Conservation (phyloP, 2,888 invertebrate species). For the Polymixis flavicincta region DNA sequence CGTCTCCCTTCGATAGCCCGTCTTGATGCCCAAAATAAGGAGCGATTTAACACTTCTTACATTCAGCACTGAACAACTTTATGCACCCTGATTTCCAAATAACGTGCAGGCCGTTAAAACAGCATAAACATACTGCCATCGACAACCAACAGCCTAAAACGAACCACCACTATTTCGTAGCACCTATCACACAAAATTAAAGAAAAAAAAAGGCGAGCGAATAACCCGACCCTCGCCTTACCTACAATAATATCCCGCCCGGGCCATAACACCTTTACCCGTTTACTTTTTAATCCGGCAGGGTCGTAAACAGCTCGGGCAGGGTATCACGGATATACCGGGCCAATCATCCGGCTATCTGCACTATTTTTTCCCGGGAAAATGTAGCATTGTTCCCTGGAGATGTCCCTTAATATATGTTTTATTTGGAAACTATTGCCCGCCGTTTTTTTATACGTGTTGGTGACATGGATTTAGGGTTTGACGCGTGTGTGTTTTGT, state of each 20-base stretch:
- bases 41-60: neutral
- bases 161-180: constrained; percentile 8
- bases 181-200: constrained; percentile 50
- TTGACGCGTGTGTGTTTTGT: constrained; percentile 24
- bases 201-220: constrained; percentile 43
- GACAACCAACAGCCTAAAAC: constrained; percentile 22
- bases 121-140: constrained; percentile 36
- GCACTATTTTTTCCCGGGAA: constrained; percentile 86
- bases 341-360: constrained; percentile 87
- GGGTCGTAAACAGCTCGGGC: constrained; percentile 82
- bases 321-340: constrained; percentile 85
- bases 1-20: neutral
- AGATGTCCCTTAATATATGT: constrained; percentile 79
- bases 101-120: constrained; percentile 14
- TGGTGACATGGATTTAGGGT: constrained; percentile 56
- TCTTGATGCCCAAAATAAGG: neutral
- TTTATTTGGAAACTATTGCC: constrained; percentile 79
- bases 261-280: constrained; percentile 68
- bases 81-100: constrained; percentile 21
- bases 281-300: constrained; percentile 85
- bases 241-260: constrained; percentile 68
- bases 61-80: neutral
- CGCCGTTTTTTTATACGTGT: constrained; percentile 50
- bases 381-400: constrained; percentile 79
- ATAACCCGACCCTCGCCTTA: constrained; percentile 59